These are phyloP conservation scores for Neoascia interrupta DNA, from an alignment of 2,888 invertebrate genomes.

Conservation along the genomic window DNA sequence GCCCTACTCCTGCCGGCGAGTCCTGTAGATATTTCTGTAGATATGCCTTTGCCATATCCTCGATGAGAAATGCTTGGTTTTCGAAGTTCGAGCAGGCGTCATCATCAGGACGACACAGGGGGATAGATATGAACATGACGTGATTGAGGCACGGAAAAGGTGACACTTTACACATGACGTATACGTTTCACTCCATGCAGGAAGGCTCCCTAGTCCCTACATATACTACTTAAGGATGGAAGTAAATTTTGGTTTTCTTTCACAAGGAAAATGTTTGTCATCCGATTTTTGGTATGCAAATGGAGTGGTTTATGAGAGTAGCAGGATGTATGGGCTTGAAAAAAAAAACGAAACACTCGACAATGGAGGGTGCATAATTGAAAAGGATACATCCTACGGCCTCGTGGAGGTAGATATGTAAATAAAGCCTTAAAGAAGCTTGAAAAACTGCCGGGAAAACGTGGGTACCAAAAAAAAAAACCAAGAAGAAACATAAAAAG, in stretches of 20 bases:
- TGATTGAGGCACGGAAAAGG: slow-evolving; percentile 9
- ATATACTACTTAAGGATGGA: slow-evolving; percentile 10
- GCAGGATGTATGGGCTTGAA: neutral
- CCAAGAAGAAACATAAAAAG: slow-evolving; percentile 4
- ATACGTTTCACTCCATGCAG: slow-evolving; percentile 10
- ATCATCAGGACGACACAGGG: too few relatives aligned
- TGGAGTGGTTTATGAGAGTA: slow-evolving; percentile 6
- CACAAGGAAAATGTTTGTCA: neutral
- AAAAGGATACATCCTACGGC: slow-evolving; percentile 18
- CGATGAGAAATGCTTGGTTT: slow-evolving; percentile 15
- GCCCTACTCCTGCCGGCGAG: slow-evolving; percentile 18
- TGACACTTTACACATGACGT: slow-evolving; percentile 12
- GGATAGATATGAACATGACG: too few relatives aligned
- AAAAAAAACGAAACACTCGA: neutral
- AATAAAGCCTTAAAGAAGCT: neutral
- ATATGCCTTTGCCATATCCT: neutral
- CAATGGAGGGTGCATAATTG: slow-evolving; percentile 16
- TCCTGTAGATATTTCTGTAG: too few relatives aligned
- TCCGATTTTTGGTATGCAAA: slow-evolving; percentile 17
- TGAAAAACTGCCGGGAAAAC: neutral
- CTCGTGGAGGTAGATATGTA: neutral
- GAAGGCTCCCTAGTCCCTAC: too few relatives aligned
- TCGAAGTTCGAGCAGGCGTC: neutral
- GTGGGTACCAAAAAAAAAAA: neutral
- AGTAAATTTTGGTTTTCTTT: slow-evolving; percentile 5